A percentile compares a stretch with the other conserved stretches of the same genome.
These are phyloP conservation scores for Sinocyclocheilus maitianheensis DNA, from an alignment of 2,113 vertebrate genomes.

Conservation along the genomic window DNA sequence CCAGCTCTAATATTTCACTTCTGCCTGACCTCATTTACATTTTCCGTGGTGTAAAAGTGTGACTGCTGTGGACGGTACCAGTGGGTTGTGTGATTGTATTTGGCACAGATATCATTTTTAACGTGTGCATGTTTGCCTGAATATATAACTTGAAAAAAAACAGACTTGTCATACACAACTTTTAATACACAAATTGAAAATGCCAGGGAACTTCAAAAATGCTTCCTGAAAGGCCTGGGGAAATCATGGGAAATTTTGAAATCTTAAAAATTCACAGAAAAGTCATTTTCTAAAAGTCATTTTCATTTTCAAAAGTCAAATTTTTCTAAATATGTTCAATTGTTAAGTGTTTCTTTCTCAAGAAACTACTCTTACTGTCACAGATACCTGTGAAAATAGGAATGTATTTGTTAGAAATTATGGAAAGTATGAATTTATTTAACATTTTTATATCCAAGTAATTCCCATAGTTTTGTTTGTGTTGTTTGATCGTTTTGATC, in stretches of 20 bases:
- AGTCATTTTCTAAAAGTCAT: too few relatives aligned
- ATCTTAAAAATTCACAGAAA: background rate
- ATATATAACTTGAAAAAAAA: background rate
- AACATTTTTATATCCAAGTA: background rate
- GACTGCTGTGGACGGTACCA: background rate
- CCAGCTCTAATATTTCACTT: constrained; percentile 4
- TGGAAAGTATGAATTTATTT: background rate
- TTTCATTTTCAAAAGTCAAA: too few relatives aligned
- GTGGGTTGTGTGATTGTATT: background rate
- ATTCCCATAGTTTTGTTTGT: background rate
- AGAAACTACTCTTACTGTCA: background rate
- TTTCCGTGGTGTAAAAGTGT: background rate
- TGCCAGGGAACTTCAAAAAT: background rate
- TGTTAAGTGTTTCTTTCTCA: background rate
- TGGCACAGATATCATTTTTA: background rate
- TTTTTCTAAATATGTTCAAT: background rate
- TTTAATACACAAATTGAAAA: background rate
- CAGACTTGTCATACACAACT: background rate
- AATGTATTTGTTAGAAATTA: background rate
- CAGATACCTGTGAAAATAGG: background rate
- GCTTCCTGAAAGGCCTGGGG: background rate
- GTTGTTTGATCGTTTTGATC: background rate
- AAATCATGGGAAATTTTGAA: background rate
- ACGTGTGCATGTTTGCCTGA: background rate
- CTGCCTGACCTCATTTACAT: background rate